A percentile compares a stretch with the other conserved stretches of the same genome.
phyloP scores from a whole-genome alignment of 2,888 invertebrate genomes.

The Allacma fusca region DNA sequence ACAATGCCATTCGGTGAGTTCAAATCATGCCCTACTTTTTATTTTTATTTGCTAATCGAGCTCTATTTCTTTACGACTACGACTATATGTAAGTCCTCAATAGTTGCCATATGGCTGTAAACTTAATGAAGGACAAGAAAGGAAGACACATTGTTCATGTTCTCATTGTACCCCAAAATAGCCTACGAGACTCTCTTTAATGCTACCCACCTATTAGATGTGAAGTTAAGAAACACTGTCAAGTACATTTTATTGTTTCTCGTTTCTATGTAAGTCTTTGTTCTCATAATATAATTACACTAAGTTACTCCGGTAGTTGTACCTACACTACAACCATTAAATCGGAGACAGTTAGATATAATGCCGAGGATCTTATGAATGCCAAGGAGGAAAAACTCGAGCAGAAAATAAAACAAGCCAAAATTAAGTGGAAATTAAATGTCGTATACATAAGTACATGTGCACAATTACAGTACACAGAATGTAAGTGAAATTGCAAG shows the following conservation, averaged over 20 bases:
- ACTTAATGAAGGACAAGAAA: not conserved
- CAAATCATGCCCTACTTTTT: conserved; percentile 42
- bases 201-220: not conserved
- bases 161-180: conserved; percentile 11
- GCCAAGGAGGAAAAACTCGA: too few relatives aligned
- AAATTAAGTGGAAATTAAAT: too few relatives aligned
- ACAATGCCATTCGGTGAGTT: conserved; percentile 29
- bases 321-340: too few relatives aligned
- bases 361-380: too few relatives aligned
- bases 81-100: not conserved
- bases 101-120: not conserved
- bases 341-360: too few relatives aligned
- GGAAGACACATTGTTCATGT: conserved; percentile 7
- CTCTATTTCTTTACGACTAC: conserved; percentile 20
- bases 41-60: conserved; percentile 34
- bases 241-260: not conserved
- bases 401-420: too few relatives aligned
- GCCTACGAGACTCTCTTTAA: not conserved
- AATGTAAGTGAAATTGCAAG: too few relatives aligned
- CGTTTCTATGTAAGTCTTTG: too few relatives aligned
- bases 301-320: too few relatives aligned
- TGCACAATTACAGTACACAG: too few relatives aligned
- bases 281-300: too few relatives aligned
- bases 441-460: too few relatives aligned
- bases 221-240: not conserved